Base-by-base conservation (phyloP, 2,797 vertebrate genomes). In the Sebastes minor region DNA sequence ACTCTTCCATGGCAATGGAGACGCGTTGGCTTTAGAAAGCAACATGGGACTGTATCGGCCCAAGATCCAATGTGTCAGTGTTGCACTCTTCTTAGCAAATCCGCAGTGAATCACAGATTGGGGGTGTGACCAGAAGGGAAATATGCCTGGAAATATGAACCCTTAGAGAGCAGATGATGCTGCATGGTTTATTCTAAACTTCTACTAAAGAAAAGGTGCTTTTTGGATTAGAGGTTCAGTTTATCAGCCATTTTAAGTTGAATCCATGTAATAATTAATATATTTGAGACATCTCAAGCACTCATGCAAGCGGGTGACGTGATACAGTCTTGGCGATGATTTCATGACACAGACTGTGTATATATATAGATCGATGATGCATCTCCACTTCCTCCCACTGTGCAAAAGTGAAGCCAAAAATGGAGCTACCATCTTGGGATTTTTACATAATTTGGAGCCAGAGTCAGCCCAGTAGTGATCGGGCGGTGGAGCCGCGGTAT, bases 61-160 rank as follows among this genome's bases (percentile, higher is more conserved):
- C n/a, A 18, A 57, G n/a, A 33, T 23, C 13, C 49, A 18, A 12
- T 52, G 59, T 10, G 71, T 78, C 49, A 57, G 32, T 81, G 81
- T 53, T 63, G 53, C 42, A 65, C 7, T 23, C 32, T n/a, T 56
- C 13, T 8, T 25, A 27, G 55, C 20, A 56, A 78, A 56, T 78
- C 63, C 32, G 61, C 25, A 61, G 53, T 49, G 67, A 70, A 18
- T 76, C 63, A 61, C 5, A 68, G 55, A 56, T 27, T 72, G 30
- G 52, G 42, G 27, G 7, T 52, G 46, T 13, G 23, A 74, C 55
- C 55, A 74, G 65, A 62, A 32, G 46, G 27, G 22, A 63, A 57
- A 71, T 67, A 61, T 76, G 80, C 63, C 23, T 28, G 18, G 38
- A 52, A 60, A 68, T 63, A 68, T 35, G 7, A 68, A 68, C 27